A percentile compares a stretch with the other conserved stretches of the same genome.
Conservation (phyloP, 2,113 vertebrate genomes). For the Aegithalos caudatus region DNA sequence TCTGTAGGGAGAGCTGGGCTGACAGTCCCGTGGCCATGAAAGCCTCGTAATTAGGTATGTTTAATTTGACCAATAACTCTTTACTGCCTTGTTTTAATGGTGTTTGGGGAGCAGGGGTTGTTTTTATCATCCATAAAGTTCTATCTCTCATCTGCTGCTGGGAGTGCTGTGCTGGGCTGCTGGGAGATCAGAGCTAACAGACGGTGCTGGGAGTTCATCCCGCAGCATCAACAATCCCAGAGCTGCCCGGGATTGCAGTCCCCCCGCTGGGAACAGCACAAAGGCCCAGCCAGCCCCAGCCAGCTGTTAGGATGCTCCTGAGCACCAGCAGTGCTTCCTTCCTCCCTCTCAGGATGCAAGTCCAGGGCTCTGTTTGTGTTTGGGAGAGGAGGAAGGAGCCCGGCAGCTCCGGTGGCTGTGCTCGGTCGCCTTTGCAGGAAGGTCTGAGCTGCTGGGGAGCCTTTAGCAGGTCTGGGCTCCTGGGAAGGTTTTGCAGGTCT, state of each 20-base stretch:
- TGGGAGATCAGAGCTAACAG: neutral
- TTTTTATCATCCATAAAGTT: slow-evolving; percentile 37
- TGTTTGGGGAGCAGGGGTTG: neutral
- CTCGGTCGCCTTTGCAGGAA: neutral
- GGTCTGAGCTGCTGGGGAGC: neutral
- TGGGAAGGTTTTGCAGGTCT: neutral
- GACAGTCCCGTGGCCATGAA: neutral
- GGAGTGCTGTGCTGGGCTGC: neutral
- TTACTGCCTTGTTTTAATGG: slow-evolving; percentile 4
- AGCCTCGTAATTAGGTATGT: neutral
- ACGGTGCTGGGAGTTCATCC: neutral
- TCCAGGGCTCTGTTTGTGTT: slow-evolving; percentile 6
- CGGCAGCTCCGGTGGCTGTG: neutral
- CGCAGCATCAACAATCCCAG: neutral
- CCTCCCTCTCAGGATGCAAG: slow-evolving; percentile 36
- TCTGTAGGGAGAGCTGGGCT: neutral
- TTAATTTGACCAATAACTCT: neutral
- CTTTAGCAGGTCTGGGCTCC: neutral
- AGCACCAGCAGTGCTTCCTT: slow-evolving; percentile 25
- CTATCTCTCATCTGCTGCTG: neutral
- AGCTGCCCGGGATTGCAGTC: neutral
- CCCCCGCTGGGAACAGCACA: neutral
- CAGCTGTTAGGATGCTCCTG: neutral
- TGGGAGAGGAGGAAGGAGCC: slow-evolving; percentile 44
- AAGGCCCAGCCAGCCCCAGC: neutral